Conservation (phyloP, 2,797 vertebrate species). For the Tragopan temminckii region DNA sequence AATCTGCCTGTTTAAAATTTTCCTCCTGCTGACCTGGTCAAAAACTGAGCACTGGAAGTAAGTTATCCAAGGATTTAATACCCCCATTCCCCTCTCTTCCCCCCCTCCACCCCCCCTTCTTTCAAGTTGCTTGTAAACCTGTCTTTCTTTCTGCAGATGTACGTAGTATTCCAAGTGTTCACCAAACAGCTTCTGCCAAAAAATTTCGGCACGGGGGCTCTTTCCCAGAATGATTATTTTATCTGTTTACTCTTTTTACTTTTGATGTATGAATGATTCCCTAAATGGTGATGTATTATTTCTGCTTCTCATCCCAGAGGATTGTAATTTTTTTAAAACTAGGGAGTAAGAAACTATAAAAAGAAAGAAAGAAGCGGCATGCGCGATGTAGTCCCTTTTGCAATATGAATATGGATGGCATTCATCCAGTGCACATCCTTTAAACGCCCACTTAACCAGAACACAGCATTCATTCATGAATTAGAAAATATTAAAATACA, state of each 20-base stretch:
- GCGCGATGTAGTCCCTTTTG: background rate
- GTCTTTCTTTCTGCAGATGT: slow-evolving; percentile 21
- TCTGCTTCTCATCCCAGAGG: slow-evolving; percentile 31
- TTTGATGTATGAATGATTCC: slow-evolving; percentile 43
- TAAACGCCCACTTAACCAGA: background rate
- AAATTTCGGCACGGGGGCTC: background rate
- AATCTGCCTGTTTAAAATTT: background rate
- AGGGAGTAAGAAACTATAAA: slow-evolving; percentile 44
- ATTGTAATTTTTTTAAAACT: background rate
- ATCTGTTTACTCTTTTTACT: slow-evolving; percentile 48
- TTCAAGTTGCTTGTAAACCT: slow-evolving; percentile 33
- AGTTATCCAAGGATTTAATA: background rate
- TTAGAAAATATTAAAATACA: background rate
- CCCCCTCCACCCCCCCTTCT: background rate
- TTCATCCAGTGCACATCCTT: fast-evolving
- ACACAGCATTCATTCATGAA: background rate
- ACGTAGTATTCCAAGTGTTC: slow-evolving; percentile 33
- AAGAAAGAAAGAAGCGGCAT: background rate
- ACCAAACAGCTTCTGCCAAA: slow-evolving; percentile 31
- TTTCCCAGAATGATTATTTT: slow-evolving; percentile 45
- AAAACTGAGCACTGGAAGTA: slow-evolving; percentile 13
- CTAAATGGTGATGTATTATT: slow-evolving; percentile 59
- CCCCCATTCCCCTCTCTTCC: background rate
- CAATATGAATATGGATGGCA: fast-evolving
- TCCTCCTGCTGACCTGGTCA: background rate